Percentiles rank a stretch among this genome's conserved stretches.
These are phyloP conservation scores for Archips crataeganus DNA, from an alignment of 2,888 invertebrate species.

Conservation along the genomic window DNA sequence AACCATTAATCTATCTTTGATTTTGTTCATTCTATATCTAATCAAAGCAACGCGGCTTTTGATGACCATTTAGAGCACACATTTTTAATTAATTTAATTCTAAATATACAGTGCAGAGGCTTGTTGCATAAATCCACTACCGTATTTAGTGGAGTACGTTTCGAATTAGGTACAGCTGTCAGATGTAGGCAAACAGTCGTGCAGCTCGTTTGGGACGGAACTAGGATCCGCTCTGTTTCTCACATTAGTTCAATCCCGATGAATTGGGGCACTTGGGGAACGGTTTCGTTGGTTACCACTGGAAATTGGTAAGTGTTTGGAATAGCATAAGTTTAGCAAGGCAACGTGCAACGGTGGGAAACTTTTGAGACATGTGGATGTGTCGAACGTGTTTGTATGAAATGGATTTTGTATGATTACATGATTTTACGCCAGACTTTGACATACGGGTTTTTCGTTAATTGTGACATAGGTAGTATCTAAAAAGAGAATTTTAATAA, in stretches of 20 bases:
- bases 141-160: constrained; percentile 51
- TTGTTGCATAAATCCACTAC: constrained; percentile 30
- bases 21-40: too few relatives aligned
- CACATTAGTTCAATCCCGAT: constrained; percentile 76
- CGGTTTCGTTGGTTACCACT: constrained; percentile 43
- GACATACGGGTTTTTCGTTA: too few relatives aligned
- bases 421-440: too few relatives aligned
- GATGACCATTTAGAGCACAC: background rate
- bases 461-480: too few relatives aligned
- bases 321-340: constrained; percentile 25
- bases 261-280: constrained; percentile 65
- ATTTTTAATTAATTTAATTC: constrained; percentile 9
- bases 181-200: constrained; percentile 74
- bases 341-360: background rate
- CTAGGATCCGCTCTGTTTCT: constrained; percentile 68
- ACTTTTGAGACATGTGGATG: background rate
- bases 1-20: too few relatives aligned
- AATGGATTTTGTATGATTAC: background rate
- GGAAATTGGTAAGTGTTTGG: constrained; percentile 15
- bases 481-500: too few relatives aligned
- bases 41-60: too few relatives aligned
- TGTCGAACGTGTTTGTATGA: background rate
- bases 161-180: constrained; percentile 72
- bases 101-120: constrained; percentile 18
- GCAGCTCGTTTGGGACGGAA: constrained; percentile 61